Evolutionary conservation across 2,888 invertebrate species (phyloP), one percentile per base, ranked within the genome.

Genomic region (Parasteatoda lunata): DNA sequence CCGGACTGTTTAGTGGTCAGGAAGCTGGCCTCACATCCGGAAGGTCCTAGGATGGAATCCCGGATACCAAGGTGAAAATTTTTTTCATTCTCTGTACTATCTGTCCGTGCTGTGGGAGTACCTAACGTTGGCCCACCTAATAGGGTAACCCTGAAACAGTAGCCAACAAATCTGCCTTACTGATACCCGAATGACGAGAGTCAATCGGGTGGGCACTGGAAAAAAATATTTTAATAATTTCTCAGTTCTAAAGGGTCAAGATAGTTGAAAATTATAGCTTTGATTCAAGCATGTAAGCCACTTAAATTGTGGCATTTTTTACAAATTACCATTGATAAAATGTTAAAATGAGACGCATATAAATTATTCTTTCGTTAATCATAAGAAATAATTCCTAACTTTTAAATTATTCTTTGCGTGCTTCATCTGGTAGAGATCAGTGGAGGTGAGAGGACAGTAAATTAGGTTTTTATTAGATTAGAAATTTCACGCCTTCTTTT

Each of bases 381-480:
- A 30, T 30, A 30, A 30, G 30, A 30, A 30, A 30, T 30, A 30
- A 30, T 30, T 30, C 49, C 65, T 64, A 52, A 45, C 45, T 81
- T 73, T 73, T 68, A 75, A 75, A 81, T 75, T 75, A 72, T 15
- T 75, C 75, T 11, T 49, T 66, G 51, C 73, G 30, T n/a, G 65
- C 8, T 8, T 6, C 65, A 45, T 15, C 48, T 48, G 66, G 75
- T 80, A 73, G 80, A 66, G 13, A 48, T n/a, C 6, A 7, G 15
- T 52, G n/a, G 59, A 66, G 73, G 81, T 73, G 73, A 66, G 11
- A 59, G 81, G 75, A 47, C 80, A 73, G 15, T 52, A 69, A 81
- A 81, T 81, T 75, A 75, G 73, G 80, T 75, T 81, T 81, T 81
- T 81, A 81, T 81, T 75, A 81, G 81, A 81, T 81, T 81, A 75